Conservation (phyloP, 2,797 vertebrate species). For the Mormyrus proboscirostris region DNA sequence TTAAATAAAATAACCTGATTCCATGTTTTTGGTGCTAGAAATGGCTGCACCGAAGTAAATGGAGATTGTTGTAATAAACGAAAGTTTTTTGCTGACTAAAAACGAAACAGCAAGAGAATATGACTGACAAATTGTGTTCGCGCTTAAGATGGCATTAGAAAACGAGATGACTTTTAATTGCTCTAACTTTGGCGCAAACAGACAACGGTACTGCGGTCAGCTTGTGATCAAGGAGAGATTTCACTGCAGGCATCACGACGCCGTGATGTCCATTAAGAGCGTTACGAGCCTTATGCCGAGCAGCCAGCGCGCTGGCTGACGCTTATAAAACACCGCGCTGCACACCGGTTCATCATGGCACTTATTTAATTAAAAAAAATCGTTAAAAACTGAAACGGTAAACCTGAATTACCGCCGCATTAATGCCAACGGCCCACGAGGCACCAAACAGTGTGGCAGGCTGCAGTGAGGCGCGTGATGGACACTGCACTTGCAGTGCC, state of each 20-base stretch:
- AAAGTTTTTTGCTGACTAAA: background rate
- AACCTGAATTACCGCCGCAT: constrained; percentile 41
- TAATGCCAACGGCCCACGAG: constrained; percentile 18
- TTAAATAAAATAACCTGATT: background rate
- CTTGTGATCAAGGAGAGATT: background rate
- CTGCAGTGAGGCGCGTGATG: constrained; percentile 48
- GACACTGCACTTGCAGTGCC: constrained; percentile 19
- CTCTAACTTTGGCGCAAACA: background rate
- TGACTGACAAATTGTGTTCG: background rate
- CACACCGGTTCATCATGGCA: constrained; percentile 22
- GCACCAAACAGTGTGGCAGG: constrained; percentile 44
- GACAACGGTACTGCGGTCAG: background rate
- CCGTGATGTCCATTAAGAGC: background rate
- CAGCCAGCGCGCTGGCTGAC: background rate
- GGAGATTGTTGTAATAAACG: background rate
- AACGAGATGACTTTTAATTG: background rate
- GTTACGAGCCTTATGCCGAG: background rate
- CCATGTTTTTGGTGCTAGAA: background rate
- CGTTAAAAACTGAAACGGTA: constrained; percentile 24
- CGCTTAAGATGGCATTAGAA: background rate
- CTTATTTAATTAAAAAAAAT: constrained; percentile 36
- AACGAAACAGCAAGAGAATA: background rate
- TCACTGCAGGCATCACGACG: background rate
- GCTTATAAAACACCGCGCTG: background rate
- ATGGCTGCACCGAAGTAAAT: background rate